These are phyloP conservation scores for Adelphocoris suturalis DNA, from an alignment of 2,888 invertebrate species.

Conservation along the genomic window DNA sequence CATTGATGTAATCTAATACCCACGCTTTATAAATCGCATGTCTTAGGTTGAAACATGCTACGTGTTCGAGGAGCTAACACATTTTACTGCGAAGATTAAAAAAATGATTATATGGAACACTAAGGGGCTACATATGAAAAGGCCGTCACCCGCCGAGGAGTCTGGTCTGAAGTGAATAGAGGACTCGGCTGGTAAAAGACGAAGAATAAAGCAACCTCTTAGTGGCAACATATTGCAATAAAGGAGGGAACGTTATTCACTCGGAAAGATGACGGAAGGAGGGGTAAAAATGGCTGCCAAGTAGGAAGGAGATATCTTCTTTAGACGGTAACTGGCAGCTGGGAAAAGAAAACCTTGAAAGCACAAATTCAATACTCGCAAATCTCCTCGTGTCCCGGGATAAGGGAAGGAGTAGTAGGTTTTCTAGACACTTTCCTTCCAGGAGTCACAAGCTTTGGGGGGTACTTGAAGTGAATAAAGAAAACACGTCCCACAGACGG, in stretches of 20 bases:
- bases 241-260: slow-evolving; percentile 39
- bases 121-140: slow-evolving; percentile 4
- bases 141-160: neutral
- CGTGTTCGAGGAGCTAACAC: slow-evolving; percentile 6
- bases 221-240: slow-evolving; percentile 42
- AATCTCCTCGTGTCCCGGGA: slow-evolving; percentile 18
- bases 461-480: slow-evolving; percentile 16
- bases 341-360: neutral
- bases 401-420: slow-evolving; percentile 21
- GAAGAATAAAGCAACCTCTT: slow-evolving; percentile 27
- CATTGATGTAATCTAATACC: too few species aligned
- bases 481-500: neutral
- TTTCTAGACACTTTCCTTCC: slow-evolving; percentile 15
- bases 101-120: slow-evolving; percentile 1
- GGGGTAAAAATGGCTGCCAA: slow-evolving; percentile 16
- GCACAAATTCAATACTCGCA: slow-evolving; percentile 29
- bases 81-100: neutral
- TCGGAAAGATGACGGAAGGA: slow-evolving; percentile 8
- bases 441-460: neutral
- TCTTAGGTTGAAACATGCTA: neutral
- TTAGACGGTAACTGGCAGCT: slow-evolving; percentile 31
- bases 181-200: neutral
- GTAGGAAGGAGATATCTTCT: slow-evolving; percentile 22
- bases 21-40: too few species aligned
- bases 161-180: slow-evolving; percentile 20